Evolutionary conservation across 2,888 invertebrate genomes (phyloP).

Genomic region (Aradus depressus): DNA sequence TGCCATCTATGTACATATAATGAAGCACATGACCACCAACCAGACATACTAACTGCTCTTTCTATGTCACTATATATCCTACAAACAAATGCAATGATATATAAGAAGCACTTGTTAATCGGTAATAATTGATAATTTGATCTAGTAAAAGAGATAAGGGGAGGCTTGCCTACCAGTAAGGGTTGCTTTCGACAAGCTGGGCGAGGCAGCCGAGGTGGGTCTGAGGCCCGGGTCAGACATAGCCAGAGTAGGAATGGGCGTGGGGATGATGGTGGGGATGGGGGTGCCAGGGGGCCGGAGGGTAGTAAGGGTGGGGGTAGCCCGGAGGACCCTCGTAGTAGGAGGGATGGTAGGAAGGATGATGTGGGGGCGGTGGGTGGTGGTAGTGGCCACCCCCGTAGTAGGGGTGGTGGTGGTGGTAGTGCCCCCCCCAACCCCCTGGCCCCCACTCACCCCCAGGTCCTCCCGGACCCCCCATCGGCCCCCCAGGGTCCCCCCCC

Average conservation of each 20-base stretch:
- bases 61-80: no score
- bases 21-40: no score
- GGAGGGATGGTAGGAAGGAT: conserved; percentile 21
- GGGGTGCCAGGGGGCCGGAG: conserved; percentile 24
- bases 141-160: no score
- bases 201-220: conserved; percentile 27
- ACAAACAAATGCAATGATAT: conserved; percentile 2
- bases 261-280: conserved; percentile 26
- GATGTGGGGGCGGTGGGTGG: conserved; percentile 24
- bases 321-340: conserved; percentile 4
- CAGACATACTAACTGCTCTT: no score
- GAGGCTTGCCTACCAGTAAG: conserved; percentile 27
- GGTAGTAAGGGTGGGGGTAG: conserved; percentile 25
- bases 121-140: no score
- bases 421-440: conserved; percentile 17
- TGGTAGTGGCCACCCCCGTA: conserved; percentile 21
- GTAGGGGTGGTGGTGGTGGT: conserved; percentile 24
- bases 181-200: conserved; percentile 27
- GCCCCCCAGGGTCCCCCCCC: conserved; percentile 13
- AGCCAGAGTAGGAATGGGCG: conserved; percentile 22
- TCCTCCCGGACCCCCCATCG: conserved; percentile 13
- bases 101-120: conserved; percentile 3
- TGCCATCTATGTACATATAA: no score
- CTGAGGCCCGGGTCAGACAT: conserved; percentile 29
- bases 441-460: conserved; percentile 8